These are phyloP conservation scores for Oeneis ivallda DNA, from an alignment of 2,888 invertebrate species.

Conservation along the genomic window DNA sequence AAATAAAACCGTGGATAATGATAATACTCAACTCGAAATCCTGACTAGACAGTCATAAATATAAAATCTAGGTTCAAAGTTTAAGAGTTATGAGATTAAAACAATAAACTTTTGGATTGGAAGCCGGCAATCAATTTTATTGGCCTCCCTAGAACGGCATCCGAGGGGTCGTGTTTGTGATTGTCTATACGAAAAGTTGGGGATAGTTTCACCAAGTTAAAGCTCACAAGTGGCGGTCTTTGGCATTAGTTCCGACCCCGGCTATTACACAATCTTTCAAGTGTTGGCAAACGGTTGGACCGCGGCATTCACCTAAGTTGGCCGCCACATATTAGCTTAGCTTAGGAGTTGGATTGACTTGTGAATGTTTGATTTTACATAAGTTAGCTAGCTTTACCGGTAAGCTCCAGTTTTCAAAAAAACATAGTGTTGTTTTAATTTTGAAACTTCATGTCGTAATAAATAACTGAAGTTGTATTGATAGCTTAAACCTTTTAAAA, in stretches of 20 bases:
- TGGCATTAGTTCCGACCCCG: conserved; percentile 24
- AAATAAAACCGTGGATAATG: not conserved
- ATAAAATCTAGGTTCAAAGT: conserved; percentile 3
- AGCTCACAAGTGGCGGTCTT: conserved; percentile 1
- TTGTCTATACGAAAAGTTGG: conserved; percentile 18
- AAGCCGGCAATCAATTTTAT: conserved; percentile 9
- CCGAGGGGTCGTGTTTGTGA: conserved; percentile 11
- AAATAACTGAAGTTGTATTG: too few relatives aligned
- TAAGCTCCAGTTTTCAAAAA: too few relatives aligned
- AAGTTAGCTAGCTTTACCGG: not conserved
- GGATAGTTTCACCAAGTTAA: conserved; percentile 17
- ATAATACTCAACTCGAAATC: not conserved
- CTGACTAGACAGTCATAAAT: not conserved
- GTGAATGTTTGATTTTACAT: not conserved
- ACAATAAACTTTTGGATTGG: conserved; percentile 17
- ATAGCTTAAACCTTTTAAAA: too few relatives aligned
- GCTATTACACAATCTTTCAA: conserved; percentile 24
- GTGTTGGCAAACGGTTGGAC: conserved; percentile 24
- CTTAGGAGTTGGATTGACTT: not conserved
- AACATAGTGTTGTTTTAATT: too few relatives aligned
- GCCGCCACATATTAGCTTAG: conserved; percentile 14
- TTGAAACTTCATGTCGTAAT: too few relatives aligned
- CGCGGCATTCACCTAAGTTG: conserved; percentile 21
- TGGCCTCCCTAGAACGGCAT: not conserved
- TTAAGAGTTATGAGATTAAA: conserved; percentile 8